These are phyloP conservation scores for Caracal caracal DNA, from an alignment of 2,113 vertebrate species.

Conservation along the genomic window DNA sequence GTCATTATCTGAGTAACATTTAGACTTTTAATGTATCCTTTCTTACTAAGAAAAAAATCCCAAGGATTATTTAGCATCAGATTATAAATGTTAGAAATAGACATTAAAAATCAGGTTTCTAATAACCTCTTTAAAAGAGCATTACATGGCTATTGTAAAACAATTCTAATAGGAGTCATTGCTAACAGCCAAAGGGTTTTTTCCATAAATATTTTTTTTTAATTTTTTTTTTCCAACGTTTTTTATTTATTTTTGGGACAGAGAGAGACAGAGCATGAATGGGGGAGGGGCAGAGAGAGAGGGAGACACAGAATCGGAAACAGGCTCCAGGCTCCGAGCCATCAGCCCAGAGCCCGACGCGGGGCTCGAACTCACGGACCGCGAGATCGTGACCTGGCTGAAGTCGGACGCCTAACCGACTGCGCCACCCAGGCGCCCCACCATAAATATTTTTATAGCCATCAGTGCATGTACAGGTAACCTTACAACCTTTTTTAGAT, in stretches of 20 bases:
- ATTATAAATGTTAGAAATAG: constrained; percentile 15
- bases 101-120: background rate
- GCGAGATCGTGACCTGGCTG: too few relatives aligned
- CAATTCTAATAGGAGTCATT: background rate
- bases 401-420: too few relatives aligned
- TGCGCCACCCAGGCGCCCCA: too few relatives aligned
- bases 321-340: too few relatives aligned
- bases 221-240: too few relatives aligned
- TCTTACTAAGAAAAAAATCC: background rate
- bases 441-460: background rate
- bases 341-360: too few relatives aligned
- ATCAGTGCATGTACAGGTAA: background rate
- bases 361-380: too few relatives aligned
- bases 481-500: background rate
- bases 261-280: too few relatives aligned
- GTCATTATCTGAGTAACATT: background rate
- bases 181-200: background rate
- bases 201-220: background rate
- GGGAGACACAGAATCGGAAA: too few relatives aligned
- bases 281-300: too few relatives aligned
- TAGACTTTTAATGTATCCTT: background rate
- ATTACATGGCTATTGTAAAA: background rate
- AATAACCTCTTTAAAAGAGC: background rate
- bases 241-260: too few relatives aligned
- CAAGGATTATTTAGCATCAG: background rate